These are phyloP conservation scores for Carabus problematicus DNA, from an alignment of 2,888 invertebrate genomes.

Conservation along the genomic window DNA sequence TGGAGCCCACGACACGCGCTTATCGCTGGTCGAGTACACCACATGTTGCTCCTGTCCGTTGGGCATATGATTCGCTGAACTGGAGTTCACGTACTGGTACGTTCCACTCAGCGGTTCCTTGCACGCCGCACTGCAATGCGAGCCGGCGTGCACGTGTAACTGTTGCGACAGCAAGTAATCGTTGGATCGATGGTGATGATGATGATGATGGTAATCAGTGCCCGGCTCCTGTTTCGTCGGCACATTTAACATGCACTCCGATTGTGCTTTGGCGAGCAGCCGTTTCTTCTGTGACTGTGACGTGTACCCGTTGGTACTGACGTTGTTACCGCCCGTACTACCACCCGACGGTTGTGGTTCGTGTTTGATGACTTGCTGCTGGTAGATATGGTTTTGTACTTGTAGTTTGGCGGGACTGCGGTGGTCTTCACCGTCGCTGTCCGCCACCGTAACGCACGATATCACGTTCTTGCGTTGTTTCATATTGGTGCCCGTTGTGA, in stretches of 20 bases:
- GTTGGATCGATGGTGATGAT: slow-evolving; percentile 58
- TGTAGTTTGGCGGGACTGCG: slow-evolving; percentile 61
- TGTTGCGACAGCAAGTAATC: slow-evolving; percentile 50
- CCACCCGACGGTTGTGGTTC: slow-evolving; percentile 60
- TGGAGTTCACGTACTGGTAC: slow-evolving; percentile 60
- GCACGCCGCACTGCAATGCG: slow-evolving; percentile 59
- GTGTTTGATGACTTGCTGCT: slow-evolving; percentile 61
- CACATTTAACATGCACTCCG: slow-evolving; percentile 70
- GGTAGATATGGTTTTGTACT: slow-evolving; percentile 45
- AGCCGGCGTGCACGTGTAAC: slow-evolving; percentile 47
- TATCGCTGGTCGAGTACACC: slow-evolving; percentile 59
- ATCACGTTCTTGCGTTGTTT: slow-evolving; percentile 74
- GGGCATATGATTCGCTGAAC: slow-evolving; percentile 56
- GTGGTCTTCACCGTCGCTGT: slow-evolving; percentile 75
- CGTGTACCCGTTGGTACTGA: slow-evolving; percentile 53
- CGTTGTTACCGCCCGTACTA: slow-evolving; percentile 47
- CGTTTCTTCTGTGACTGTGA: slow-evolving; percentile 90
- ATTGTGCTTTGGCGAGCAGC: slow-evolving; percentile 85
- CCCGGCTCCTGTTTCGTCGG: slow-evolving; percentile 70
- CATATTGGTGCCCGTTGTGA: slow-evolving; percentile 48
- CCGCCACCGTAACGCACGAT: slow-evolving; percentile 79
- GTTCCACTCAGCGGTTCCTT: slow-evolving; percentile 61
- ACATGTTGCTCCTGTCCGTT: slow-evolving; percentile 51
- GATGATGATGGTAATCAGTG: slow-evolving; percentile 59
- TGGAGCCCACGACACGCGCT: slow-evolving; percentile 66